Base-by-base conservation (phyloP, 1,140 invertebrate genomes). In the Apolygus lucorum region DNA sequence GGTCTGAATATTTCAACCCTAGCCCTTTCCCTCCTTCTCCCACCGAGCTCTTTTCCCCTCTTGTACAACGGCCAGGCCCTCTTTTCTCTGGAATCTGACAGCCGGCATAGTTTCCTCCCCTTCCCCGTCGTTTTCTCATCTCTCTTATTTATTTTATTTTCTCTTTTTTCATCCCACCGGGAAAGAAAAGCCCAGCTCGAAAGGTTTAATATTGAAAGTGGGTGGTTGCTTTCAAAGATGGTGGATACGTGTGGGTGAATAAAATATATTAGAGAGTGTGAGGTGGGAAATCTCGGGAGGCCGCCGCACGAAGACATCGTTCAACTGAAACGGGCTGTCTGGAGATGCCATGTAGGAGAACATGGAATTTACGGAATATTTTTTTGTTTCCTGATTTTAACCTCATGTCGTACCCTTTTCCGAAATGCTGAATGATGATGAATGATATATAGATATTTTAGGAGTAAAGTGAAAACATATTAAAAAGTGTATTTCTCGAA, bases 1-100 rank as follows among this genome's bases (percentile, higher is more conserved):
- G 22, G 54, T 22, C 11, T 59, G 54, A 59, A 59, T 59, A 59
- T 59, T 59, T 59, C 54, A 59, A 21, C 22, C 54, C 22, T 59
- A 11, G 54, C 8, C 34, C 34, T 17, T 8, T 49, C 34, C 34
- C 34, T 8, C 17, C 17, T 49, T 49, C 8, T 49, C 17, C 34
- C 8, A 8, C 34, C 8, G 34, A 49, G 34, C 34, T 49, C 17
- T 49, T 17, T 49, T 11, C 34, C 34, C 34, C 17, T n/a, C n/a
- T n/a, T n/a, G n/a, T n/a, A n/a, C n/a, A n/a, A n/a, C n/a, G 34
- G 34, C 4, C 4, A 17, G 34, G 34, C 4, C 34, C 34, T 42
- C 34, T 49, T 49, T 8, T 11, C 11, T 11, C 11, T 4, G 22
- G 54, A 59, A 59, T 24, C 54, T 17, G 54, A 59, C 54, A 59